Conservation (phyloP, 2,888 invertebrate species). For the Salticus scenicus region DNA sequence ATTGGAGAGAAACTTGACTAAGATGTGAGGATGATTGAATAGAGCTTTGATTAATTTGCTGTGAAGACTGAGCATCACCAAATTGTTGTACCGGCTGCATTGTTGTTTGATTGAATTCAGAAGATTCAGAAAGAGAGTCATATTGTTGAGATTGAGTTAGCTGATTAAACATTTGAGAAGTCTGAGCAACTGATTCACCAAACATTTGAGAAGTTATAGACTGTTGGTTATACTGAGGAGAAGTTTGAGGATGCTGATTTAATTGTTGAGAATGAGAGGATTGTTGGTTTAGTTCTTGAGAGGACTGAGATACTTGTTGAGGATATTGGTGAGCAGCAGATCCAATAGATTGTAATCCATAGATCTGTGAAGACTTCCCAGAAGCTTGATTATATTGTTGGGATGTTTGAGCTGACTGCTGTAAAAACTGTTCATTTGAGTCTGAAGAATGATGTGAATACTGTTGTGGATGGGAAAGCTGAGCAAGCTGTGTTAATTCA, state of each 20-base stretch:
- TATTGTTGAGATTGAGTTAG: constrained; percentile 34
- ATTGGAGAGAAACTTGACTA: constrained; percentile 1
- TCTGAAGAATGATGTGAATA: constrained; percentile 42
- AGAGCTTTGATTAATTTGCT: constrained; percentile 21
- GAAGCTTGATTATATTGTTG: constrained; percentile 45
- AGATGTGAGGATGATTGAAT: constrained; percentile 13
- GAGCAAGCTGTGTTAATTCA: neutral
- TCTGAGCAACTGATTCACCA: constrained; percentile 19
- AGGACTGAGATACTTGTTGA: constrained; percentile 18
- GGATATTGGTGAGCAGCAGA: constrained; percentile 30
- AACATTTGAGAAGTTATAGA: constrained; percentile 32
- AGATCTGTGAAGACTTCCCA: constrained; percentile 16
- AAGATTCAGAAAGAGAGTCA: neutral
- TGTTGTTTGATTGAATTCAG: neutral
- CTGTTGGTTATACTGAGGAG: constrained; percentile 35
- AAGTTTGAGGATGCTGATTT: constrained; percentile 6
- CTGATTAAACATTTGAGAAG: constrained; percentile 39
- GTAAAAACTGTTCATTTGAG: constrained; percentile 22
- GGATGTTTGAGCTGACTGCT: constrained; percentile 25
- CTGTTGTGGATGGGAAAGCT: neutral
- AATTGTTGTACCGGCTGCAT: constrained; percentile 25
- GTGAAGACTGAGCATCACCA: constrained; percentile 3
- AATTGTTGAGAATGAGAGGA: neutral
- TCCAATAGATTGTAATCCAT: neutral
- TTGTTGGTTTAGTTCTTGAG: constrained; percentile 27